Percentiles rank a stretch among this genome's conserved stretches.
Conservation (phyloP, 2,888 invertebrate species). For the Actias luna region DNA sequence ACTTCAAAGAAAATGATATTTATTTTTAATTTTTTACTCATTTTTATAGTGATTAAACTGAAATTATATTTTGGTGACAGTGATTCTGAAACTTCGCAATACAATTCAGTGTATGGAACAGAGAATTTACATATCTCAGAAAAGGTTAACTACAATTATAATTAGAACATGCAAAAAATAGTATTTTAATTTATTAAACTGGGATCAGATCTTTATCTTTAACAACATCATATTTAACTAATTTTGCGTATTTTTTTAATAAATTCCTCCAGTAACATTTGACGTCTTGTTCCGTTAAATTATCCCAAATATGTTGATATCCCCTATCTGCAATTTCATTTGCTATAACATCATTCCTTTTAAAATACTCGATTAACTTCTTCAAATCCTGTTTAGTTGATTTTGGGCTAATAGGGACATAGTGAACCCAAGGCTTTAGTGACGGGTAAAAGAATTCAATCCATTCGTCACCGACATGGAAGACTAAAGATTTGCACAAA, state of each 20-base stretch:
- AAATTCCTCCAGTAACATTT: conserved; percentile 93
- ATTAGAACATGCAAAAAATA: background rate
- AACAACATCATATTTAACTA: conserved; percentile 85
- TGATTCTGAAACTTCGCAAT: too few species aligned
- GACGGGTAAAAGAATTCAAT: conserved; percentile 96
- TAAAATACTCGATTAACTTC: conserved; percentile 88
- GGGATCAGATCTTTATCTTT: conserved; percentile 82
- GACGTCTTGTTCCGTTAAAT: conserved; percentile 91
- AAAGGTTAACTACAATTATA: background rate
- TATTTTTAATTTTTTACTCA: too few species aligned
- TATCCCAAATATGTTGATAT: conserved; percentile 90
- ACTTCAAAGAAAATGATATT: too few species aligned
- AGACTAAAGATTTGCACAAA: conserved; percentile 94
- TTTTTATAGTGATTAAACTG: too few species aligned
- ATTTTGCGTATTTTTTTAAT: conserved; percentile 86
- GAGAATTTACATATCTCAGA: background rate
- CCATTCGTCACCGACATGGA: conserved; percentile 97
- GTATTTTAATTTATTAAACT: conserved; percentile 43
- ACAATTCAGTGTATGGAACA: background rate
- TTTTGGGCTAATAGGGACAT: conserved; percentile 88
- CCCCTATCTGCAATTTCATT: conserved; percentile 92
- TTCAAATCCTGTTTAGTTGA: conserved; percentile 86
- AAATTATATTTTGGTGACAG: too few species aligned
- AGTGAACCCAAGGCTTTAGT: conserved; percentile 97
- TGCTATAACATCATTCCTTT: conserved; percentile 87